Conservation (phyloP, 2,888 invertebrate species). For the Hyposoter dolosus region DNA sequence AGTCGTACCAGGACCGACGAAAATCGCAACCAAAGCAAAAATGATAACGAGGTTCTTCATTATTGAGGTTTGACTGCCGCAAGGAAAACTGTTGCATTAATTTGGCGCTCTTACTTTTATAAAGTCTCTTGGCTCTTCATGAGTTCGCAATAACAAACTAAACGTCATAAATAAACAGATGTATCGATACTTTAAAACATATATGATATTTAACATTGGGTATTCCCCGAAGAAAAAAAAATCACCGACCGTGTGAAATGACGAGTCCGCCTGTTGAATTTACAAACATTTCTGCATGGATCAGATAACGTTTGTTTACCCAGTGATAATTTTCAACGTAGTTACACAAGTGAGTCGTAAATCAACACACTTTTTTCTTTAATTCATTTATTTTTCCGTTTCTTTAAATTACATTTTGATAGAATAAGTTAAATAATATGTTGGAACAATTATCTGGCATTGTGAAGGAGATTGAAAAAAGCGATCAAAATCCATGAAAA, state of each 20-base stretch:
- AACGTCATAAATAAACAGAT: neutral
- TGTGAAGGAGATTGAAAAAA: neutral
- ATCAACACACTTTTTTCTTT: neutral
- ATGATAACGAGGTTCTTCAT: constrained; percentile 28
- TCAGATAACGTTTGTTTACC: neutral
- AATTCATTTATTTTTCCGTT: neutral
- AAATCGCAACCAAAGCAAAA: constrained; percentile 1
- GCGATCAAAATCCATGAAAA: too few species aligned
- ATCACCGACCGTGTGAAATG: neutral
- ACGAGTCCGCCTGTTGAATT: neutral
- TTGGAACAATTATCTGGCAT: neutral
- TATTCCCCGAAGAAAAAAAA: neutral
- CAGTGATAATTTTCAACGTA: neutral
- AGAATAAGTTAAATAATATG: neutral
- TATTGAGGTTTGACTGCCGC: neutral
- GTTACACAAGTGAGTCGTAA: neutral
- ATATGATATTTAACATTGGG: neutral
- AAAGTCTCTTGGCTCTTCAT: neutral
- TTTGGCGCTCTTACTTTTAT: neutral
- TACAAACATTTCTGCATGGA: neutral
- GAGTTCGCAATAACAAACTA: neutral
- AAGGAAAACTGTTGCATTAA: neutral
- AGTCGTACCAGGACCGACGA: constrained; percentile 6
- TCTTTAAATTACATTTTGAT: neutral
- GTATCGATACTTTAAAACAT: neutral